Evolutionary conservation across 2,113 vertebrate species (phyloP), one percentile per base, ranked within the genome.

Genomic region (Hylia prasina): DNA sequence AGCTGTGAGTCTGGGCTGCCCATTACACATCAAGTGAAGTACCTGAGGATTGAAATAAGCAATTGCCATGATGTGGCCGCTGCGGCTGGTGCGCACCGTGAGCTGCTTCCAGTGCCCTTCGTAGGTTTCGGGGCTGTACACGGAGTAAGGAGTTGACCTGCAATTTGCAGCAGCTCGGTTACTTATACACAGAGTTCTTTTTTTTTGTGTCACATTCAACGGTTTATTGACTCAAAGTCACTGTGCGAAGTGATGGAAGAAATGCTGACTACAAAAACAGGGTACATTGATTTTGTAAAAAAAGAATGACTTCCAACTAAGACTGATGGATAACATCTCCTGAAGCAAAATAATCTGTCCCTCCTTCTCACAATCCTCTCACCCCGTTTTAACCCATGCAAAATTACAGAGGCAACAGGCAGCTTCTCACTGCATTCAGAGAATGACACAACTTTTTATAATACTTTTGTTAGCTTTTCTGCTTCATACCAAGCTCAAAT

Each of bases 31-130:
- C 22, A 37, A 44, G 8, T 51, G 58, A 25, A n/a, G n/a, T 97
- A 99, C 99, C 99, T 99, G 99, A 33, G 99, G 99, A 69, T 99
- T 98, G 96, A 99, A 99, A 97, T 99, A 99, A 66, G 97, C 98
- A 16, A 99, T 98, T 13, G 98, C 99, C 99, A 99, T 99, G 87
- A 99, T 92, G 87, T 99, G 98, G 48, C 97, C 96, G 6, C 87
- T 98, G 85, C 98, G 98, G 31, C 98, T 99, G 35, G 98, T 99
- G 15, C 99, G 98, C 14, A 99, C 99, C 0, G 99, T 99, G 65
- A 99, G 98, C 97, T 99, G 99, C 60, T 99, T 99, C 99, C 99
- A 99, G 98, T 99, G 98, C 18, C 99, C 99, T 6, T 98, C 98
- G 1, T 99, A 99, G 0, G 99, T 99, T 96, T 99, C 99, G 4